phyloP scores from a whole-genome alignment of 2,113 vertebrate genomes.

The Erpornis zantholeuca region DNA sequence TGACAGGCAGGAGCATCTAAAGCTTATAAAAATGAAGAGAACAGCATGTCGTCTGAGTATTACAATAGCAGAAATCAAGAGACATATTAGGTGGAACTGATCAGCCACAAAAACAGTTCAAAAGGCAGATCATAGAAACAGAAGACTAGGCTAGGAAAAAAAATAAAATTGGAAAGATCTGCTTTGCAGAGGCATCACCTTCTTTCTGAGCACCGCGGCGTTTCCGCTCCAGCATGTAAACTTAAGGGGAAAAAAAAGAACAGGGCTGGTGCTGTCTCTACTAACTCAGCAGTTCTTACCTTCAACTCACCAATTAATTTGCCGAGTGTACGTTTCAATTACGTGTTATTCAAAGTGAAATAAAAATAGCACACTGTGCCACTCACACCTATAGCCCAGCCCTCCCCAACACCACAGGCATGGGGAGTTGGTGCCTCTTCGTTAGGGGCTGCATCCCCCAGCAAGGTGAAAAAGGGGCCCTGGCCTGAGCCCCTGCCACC shows the following conservation, averaged over 20 bases:
- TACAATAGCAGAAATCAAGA: slow-evolving; percentile 87
- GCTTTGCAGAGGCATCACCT: slow-evolving; percentile 69
- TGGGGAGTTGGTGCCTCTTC: not conserved
- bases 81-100: slow-evolving; percentile 87
- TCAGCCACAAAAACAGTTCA: slow-evolving; percentile 88
- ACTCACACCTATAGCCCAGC: not conserved
- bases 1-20: slow-evolving; percentile 88
- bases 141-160: slow-evolving; percentile 66
- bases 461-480: not conserved
- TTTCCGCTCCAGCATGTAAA: slow-evolving; percentile 28
- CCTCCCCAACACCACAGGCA: not conserved
- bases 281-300: slow-evolving; percentile 55
- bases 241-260: slow-evolving; percentile 1
- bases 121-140: slow-evolving; percentile 84
- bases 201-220: slow-evolving; percentile 22
- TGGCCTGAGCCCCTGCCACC: not conserved
- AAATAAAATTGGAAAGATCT: slow-evolving; percentile 56
- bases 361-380: not conserved
- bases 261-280: not conserved
- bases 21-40: slow-evolving; percentile 82
- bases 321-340: not conserved
- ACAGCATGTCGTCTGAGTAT: slow-evolving; percentile 82
- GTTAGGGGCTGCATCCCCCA: accelerated
- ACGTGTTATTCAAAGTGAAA: not conserved
- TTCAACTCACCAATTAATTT: slow-evolving; percentile 27